Conservation (phyloP, 1,140 invertebrate species). For the Carposina sasakii region DNA sequence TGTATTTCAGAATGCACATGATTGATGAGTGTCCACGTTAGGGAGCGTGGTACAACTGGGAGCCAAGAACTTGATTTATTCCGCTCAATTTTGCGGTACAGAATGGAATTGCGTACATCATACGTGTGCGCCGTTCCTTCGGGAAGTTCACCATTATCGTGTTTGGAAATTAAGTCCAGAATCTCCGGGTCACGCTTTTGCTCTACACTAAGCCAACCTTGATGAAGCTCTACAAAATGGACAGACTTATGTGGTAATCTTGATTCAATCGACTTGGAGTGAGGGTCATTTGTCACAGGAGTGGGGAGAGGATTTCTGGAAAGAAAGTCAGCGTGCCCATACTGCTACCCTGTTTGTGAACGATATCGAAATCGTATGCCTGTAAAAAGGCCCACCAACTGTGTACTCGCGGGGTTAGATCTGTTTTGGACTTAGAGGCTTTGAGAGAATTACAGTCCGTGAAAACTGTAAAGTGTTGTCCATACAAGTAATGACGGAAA, state of each 20-base stretch:
- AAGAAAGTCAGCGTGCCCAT: background rate
- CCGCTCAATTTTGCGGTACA: background rate
- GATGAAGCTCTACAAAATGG: constrained; percentile 4
- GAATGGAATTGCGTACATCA: background rate
- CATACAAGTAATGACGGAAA: constrained; percentile 27
- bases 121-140: background rate
- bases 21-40: background rate
- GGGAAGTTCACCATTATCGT: background rate
- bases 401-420: no score
- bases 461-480: constrained; percentile 22
- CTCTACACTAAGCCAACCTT: background rate
- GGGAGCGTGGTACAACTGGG: background rate
- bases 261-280: background rate
- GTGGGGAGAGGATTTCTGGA: background rate
- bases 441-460: constrained; percentile 34
- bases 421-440: no score
- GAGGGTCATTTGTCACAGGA: no score
- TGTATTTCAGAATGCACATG: background rate
- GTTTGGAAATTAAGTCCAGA: background rate
- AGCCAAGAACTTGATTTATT: background rate
- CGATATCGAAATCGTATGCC: no score
- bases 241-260: background rate
- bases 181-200: background rate
- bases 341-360: no score
- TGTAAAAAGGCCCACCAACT: no score